Conservation (phyloP, 2,888 invertebrate species). For the Drosophila sordidapex region DNA sequence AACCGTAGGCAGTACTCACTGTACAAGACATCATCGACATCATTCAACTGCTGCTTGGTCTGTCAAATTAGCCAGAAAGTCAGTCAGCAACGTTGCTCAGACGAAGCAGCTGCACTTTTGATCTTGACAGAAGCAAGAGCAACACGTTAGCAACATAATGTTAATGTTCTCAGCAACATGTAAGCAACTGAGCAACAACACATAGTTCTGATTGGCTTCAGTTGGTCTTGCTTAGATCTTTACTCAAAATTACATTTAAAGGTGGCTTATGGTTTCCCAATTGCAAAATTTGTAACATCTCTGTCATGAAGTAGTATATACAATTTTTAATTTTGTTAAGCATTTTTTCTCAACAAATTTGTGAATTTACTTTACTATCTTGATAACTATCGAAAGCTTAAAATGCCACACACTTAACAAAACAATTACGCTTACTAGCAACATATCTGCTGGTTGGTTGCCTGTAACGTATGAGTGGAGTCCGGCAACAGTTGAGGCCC, state of each 20-base stretch:
- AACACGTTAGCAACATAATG: constrained; percentile 42
- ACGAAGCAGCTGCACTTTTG: constrained; percentile 19
- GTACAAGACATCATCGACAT: constrained; percentile 40
- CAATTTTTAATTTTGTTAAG: background rate
- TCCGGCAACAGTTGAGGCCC: constrained; percentile 26
- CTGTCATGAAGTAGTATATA: background rate
- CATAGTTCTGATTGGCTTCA: constrained; percentile 32
- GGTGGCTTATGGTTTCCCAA: background rate
- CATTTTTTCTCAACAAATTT: background rate
- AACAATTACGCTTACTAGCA: constrained; percentile 45
- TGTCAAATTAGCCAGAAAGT: constrained; percentile 75
- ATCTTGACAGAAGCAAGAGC: constrained; percentile 3
- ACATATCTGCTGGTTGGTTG: constrained; percentile 17
- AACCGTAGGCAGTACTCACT: constrained; percentile 17
- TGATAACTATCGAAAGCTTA: background rate
- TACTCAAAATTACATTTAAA: background rate
- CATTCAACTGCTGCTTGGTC: constrained; percentile 42
- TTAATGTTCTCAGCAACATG: constrained; percentile 51
- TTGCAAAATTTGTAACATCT: background rate
- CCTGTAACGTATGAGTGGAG: constrained; percentile 17
- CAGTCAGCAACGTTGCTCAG: constrained; percentile 52
- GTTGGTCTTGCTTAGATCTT: background rate
- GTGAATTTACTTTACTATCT: background rate
- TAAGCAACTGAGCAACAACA: constrained; percentile 31
- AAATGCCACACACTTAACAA: constrained; percentile 35